phyloP scores from a whole-genome alignment of 2,888 invertebrate genomes.

The Blera fallax region DNA sequence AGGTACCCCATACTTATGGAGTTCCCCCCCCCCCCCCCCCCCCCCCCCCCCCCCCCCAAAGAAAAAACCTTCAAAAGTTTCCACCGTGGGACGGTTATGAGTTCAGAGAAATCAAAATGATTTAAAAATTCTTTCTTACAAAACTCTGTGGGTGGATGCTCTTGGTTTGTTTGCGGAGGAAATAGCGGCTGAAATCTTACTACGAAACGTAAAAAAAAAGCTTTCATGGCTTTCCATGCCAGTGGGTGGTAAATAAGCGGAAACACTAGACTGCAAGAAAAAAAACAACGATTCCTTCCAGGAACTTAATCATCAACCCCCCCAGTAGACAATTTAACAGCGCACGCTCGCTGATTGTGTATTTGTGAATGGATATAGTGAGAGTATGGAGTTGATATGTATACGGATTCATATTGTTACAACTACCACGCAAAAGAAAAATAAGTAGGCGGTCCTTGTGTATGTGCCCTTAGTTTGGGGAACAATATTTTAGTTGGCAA shows the following conservation, averaged over 20 bases:
- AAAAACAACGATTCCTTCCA: not conserved
- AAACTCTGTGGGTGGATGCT: slow-evolving; percentile 1
- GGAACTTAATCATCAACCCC: not conserved
- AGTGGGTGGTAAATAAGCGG: slow-evolving; percentile 53
- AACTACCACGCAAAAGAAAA: slow-evolving; percentile 3
- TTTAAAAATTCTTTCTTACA: not conserved
- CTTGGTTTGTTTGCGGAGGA: not conserved
- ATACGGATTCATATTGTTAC: not conserved
- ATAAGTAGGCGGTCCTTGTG: slow-evolving; percentile 57
- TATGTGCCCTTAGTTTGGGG: not conserved
- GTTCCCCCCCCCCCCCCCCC: no score
- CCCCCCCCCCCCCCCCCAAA: no score
- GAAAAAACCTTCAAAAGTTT: not conserved
- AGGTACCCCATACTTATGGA: not conserved
- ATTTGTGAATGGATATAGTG: slow-evolving; percentile 14
- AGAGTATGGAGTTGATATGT: not conserved
- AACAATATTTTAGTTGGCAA: slow-evolving; percentile 27
- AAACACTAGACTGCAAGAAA: not conserved
- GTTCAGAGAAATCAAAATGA: not conserved
- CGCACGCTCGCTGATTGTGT: slow-evolving; percentile 47
- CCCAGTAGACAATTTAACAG: not conserved
- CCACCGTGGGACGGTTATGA: not conserved
- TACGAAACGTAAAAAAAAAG: slow-evolving; percentile 56
- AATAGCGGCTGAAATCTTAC: slow-evolving; percentile 37
- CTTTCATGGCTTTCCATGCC: slow-evolving; percentile 19